Percentiles rank a stretch among this genome's conserved stretches.
Conservation (phyloP, 2,113 vertebrate genomes). For the Sarotherodon lohbergeri region DNA sequence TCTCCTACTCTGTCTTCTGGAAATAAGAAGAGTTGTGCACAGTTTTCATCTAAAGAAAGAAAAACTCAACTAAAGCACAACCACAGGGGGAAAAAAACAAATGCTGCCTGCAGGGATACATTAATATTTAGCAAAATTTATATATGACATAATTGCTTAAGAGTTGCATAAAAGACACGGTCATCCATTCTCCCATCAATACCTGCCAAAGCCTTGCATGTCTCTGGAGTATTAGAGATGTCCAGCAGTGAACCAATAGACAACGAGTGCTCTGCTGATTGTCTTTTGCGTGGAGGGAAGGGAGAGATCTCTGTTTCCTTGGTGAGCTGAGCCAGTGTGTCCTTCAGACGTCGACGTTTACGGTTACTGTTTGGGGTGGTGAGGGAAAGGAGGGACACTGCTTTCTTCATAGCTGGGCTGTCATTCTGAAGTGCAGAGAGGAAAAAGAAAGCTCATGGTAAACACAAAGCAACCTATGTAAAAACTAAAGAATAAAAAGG, state of each 20-base stretch:
- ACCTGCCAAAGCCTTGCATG: slow-evolving; percentile 77
- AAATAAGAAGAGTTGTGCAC: slow-evolving; percentile 1
- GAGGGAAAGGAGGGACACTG: slow-evolving; percentile 89
- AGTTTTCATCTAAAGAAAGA: not conserved
- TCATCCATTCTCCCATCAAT: not conserved
- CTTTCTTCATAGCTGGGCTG: slow-evolving; percentile 92
- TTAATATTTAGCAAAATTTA: not conserved
- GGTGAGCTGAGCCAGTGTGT: slow-evolving; percentile 89
- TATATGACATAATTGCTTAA: not conserved
- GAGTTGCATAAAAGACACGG: not conserved
- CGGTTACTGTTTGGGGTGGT: slow-evolving; percentile 90
- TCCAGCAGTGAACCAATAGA: slow-evolving; percentile 92
- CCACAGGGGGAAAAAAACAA: not conserved
- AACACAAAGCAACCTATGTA: not conserved
- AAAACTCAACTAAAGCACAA: not conserved
- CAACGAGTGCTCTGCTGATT: slow-evolving; percentile 88
- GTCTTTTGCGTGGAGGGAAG: slow-evolving; percentile 89
- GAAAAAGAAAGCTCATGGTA: not conserved
- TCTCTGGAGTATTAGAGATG: slow-evolving; percentile 94
- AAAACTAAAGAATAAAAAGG: not conserved
- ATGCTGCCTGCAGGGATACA: not conserved
- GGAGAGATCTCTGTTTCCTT: slow-evolving; percentile 90
- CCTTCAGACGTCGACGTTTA: slow-evolving; percentile 87
- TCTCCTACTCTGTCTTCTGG: slow-evolving; percentile 33
- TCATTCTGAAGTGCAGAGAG: slow-evolving; percentile 69